phyloP scores from a whole-genome alignment of 2,797 vertebrate genomes.

The Intellagama lesueurii region DNA sequence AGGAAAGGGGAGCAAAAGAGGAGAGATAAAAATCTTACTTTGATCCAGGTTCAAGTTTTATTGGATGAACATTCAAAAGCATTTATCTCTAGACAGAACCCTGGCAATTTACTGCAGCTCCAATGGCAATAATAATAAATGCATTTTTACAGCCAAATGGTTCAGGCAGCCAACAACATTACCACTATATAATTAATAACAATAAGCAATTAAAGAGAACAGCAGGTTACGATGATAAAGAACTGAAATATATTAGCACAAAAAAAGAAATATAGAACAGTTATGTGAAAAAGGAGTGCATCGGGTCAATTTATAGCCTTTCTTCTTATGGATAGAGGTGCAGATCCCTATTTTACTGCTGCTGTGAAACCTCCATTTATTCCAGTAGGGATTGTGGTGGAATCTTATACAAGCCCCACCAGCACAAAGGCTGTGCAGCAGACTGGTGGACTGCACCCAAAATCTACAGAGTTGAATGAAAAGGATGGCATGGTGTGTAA shows the following conservation, averaged over 20 bases:
- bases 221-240: slow-evolving; percentile 72
- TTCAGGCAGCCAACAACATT: slow-evolving; percentile 70
- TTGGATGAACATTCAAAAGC: slow-evolving; percentile 61
- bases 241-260: slow-evolving; percentile 71
- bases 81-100: slow-evolving; percentile 66
- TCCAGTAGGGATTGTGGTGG: slow-evolving; percentile 1
- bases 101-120: slow-evolving; percentile 66
- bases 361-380: slow-evolving; percentile 8
- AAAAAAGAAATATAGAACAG: slow-evolving; percentile 55
- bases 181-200: slow-evolving; percentile 77
- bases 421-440: not conserved
- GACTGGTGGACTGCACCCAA: not conserved
- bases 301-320: slow-evolving; percentile 46
- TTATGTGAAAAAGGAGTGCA: slow-evolving; percentile 61
- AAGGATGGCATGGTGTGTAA: slow-evolving; percentile 56
- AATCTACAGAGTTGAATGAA: slow-evolving; percentile 28
- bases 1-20: not conserved
- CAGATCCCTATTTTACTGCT: slow-evolving; percentile 1
- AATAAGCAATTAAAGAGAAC: slow-evolving; percentile 81
- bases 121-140: slow-evolving; percentile 74
- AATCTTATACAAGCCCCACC: not conserved
- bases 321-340: slow-evolving; percentile 61
- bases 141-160: slow-evolving; percentile 73
- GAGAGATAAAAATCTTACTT: slow-evolving; percentile 45
- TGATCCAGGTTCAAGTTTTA: slow-evolving; percentile 65